phyloP scores from a whole-genome alignment of 2,113 vertebrate genomes.

The human (Homo sapiens) region GRCh38 chr2:198698001-198698500 shows the following conservation, averaged over 20 bases:
- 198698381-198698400: rapidly evolving
- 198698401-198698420: background rate
- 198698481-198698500: no score
- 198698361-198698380: background rate
- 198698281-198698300: background rate
- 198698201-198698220: background rate
- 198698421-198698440: background rate
- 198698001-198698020: background rate
- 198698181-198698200: background rate
- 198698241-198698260: background rate
- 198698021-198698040: background rate
- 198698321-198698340: background rate
- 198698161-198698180: background rate
- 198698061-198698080: background rate
- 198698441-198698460: background rate
- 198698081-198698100: background rate
- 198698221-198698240: background rate
- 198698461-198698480: background rate
- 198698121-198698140: background rate
- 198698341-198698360: no score
- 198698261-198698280: background rate
- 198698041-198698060: background rate
- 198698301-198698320: background rate
- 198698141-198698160: background rate
- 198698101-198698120: background rate